These are phyloP conservation scores for Hydraecia micacea DNA, from an alignment of 2,888 invertebrate species.

Conservation along the genomic window DNA sequence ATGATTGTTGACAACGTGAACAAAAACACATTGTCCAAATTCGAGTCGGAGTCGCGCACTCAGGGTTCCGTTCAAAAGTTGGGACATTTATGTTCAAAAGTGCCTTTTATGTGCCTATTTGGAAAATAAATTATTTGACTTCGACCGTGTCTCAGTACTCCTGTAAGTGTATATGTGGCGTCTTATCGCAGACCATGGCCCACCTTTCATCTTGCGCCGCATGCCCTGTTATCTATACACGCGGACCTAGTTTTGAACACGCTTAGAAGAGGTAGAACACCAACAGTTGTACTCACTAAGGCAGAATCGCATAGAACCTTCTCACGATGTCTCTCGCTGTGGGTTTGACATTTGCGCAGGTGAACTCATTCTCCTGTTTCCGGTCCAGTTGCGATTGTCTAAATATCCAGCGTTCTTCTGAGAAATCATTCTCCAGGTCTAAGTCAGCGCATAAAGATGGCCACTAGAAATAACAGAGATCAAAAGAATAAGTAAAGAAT, in stretches of 20 bases:
- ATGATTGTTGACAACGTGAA: neutral
- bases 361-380: constrained; percentile 10
- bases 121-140: neutral
- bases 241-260: neutral
- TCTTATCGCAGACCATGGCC: neutral
- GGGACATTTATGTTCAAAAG: neutral
- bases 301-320: constrained; percentile 83
- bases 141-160: neutral
- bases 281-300: constrained; percentile 77
- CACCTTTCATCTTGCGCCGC: neutral
- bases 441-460: constrained; percentile 67
- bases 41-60: no score
- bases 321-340: constrained; percentile 78
- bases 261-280: neutral
- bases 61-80: neutral
- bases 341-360: constrained; percentile 73
- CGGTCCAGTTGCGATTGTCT: constrained; percentile 66
- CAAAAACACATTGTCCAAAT: neutral
- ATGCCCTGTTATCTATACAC: neutral
- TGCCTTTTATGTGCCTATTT: neutral
- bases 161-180: neutral
- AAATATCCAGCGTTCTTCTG: constrained; percentile 76
- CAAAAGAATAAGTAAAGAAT: neutral
- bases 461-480: constrained; percentile 65
- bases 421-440: constrained; percentile 71